Evolutionary conservation across 2,797 vertebrate species (phyloP).

Genomic region (Adrianichthys oophorus): DNA sequence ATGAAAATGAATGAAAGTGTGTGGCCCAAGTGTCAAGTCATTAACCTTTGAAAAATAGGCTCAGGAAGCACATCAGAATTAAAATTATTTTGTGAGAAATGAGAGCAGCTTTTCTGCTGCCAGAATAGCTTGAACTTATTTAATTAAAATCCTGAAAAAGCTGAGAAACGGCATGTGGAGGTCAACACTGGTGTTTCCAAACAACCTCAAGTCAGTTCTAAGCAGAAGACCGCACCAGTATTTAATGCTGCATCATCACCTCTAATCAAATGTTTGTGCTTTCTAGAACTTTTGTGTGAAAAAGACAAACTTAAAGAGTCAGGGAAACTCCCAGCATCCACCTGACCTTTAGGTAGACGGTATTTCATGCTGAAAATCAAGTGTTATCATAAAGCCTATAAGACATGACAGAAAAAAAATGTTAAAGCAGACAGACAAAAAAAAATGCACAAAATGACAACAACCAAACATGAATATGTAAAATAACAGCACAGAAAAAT

Average conservation of each 20-base stretch:
- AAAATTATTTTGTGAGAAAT: slow-evolving; percentile 9
- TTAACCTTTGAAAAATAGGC: slow-evolving; percentile 24
- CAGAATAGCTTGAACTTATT: neutral
- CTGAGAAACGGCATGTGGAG: neutral
- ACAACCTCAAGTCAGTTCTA: neutral
- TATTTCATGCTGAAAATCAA: no score
- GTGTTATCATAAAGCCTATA: no score
- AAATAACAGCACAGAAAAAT: no score
- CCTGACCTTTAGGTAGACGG: no score
- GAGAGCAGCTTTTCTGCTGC: neutral
- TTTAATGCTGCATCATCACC: neutral
- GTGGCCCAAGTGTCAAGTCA: slow-evolving; percentile 19
- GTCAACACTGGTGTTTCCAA: neutral
- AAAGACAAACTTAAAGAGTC: no score
- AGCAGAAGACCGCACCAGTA: no score
- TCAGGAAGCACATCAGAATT: neutral
- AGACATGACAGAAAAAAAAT: no score
- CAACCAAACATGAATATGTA: no score
- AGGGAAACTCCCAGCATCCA: no score
- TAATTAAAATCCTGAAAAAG: neutral
- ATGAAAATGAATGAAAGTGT: slow-evolving; percentile 26
- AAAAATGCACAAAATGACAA: no score
- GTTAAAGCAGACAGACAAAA: no score
- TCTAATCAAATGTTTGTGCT: neutral
- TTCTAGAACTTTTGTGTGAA: neutral